Evolutionary conservation across 2,888 invertebrate species (phyloP), one percentile per base, ranked within the genome.

Genomic region (Herminia tarsipennalis): DNA sequence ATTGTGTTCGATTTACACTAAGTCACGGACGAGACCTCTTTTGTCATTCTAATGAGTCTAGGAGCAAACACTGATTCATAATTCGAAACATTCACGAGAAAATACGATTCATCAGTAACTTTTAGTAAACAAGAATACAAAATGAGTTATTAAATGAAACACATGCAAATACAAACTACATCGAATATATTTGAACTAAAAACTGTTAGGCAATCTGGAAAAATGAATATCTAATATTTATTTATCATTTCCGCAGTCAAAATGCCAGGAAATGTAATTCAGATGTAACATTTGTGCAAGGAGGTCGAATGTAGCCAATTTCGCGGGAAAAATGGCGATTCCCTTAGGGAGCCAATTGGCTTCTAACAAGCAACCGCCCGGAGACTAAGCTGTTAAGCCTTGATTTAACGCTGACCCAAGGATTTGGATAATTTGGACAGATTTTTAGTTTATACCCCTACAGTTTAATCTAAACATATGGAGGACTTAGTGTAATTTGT

Each of bases 391-490:
- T 54, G 58, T 53, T 63, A 61, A 59, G 54, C 50, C 42, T 47
- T 67, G 57, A 58, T 65, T 70, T 70, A 65, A 61, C 54, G 50
- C 49, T 35, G 36, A 46, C 52, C 55, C 44, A 39, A 65, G 55
- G 38, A 55, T 65, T 45, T 44, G 17, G 44, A 50, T 51, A 50
- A 57, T 55, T 46, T 41, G 32, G 14, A 40, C 22, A 6, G 28
- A 36, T 35, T 46, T 37, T 57, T 57, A 55, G 56, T 56, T 56
- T 56, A 64, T 50, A 39, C 33, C 5, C 16, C 33, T 41, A 36
- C 10, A 43, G 43, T 46, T 53, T 56, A 43, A 50, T 47, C 24
- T 35, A 38, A 43, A 35, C 17, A 43, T 3, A 4, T 12, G 29
- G 39, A 33, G n/a, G 45, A 17, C 17, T 22, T 13, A 22, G 17